These are phyloP conservation scores for Cheilosia urbana DNA, from an alignment of 2,888 invertebrate genomes.

Conservation along the genomic window DNA sequence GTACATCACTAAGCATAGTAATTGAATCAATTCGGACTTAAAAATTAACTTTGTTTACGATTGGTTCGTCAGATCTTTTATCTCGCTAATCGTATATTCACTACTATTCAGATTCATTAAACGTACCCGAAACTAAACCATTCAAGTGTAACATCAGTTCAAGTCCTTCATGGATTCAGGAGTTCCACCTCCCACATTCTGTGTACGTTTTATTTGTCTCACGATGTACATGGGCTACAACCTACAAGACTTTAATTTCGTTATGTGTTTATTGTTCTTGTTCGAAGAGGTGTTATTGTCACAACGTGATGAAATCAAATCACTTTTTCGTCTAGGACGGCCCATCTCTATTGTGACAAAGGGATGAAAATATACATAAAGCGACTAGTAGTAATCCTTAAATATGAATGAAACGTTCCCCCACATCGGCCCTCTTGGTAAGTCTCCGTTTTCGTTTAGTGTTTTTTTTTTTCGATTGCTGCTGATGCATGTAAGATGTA, in stretches of 20 bases:
- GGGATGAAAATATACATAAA: slow-evolving; percentile 28
- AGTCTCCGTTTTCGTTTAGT: slow-evolving; percentile 11
- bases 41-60: slow-evolving; percentile 34
- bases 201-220: slow-evolving; percentile 50
- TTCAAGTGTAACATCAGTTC: slow-evolving; percentile 42
- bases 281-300: slow-evolving; percentile 52
- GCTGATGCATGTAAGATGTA: slow-evolving; percentile 29
- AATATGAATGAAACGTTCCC: slow-evolving; percentile 60
- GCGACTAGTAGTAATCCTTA: slow-evolving; percentile 54
- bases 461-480: slow-evolving; percentile 15
- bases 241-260: slow-evolving; percentile 31
- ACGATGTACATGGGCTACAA: slow-evolving; percentile 14
- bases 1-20: neutral
- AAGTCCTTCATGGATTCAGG: slow-evolving; percentile 39
- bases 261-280: slow-evolving; percentile 46
- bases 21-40: slow-evolving; percentile 30
- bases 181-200: slow-evolving; percentile 10
- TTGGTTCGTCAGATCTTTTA: slow-evolving; percentile 2
- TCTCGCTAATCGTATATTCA: neutral
- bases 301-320: slow-evolving; percentile 63
- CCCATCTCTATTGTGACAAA: slow-evolving; percentile 8
- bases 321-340: slow-evolving; percentile 36
- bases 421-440: slow-evolving; percentile 25
- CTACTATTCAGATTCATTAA: slow-evolving; percentile 11
- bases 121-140: slow-evolving; percentile 37